Evolutionary conservation across 35 echinoderm and acorn worm genomes (phyloP), one percentile per base, ranked within the genome.

Genomic region (Apostichopus japonicus): DNA sequence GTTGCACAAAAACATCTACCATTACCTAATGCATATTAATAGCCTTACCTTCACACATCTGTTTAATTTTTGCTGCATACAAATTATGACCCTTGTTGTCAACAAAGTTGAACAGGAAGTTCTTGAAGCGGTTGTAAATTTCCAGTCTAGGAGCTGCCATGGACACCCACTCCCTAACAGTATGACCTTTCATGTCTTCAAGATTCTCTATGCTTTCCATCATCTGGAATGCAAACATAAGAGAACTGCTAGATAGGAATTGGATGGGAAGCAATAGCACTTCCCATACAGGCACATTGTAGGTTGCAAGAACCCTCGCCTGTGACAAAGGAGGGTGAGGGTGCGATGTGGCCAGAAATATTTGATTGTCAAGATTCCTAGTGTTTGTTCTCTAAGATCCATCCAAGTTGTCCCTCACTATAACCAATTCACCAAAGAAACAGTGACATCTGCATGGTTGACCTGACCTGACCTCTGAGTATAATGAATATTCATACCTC

Each of bases 101-200:
- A 0, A 96, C 97, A 81, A 94, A 99, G 10, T 93, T 96, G 24
- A 92, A 93, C 6, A 99, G 92, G 90, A 99, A 99, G 86, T 99
- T 99, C 86, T 99, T 99, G 88, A 99, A 99, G 1, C 97, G 87
- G 72, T 99, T 99, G 94, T 96, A 99, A 72, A 99, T 99, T 87
- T 99, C 97, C 4, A 99, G 92, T 58, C 97, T 86, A 6, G 97
- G 93, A 10, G 93, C 95, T 23, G 93, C 93, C 89, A 96, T 91
- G 17, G 97, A 95, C 1, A 96, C 97, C 97, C 97, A 99, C 81
- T 99, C 97, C 90, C 95, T 94, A 10, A 99, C 97, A n/a, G 95
- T 93, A 77, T 99, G 95, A 14, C 97, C 97, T 90, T 99, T 99
- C 97, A 99, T 99, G 84, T 99, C 97, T 79, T 99, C 97, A 52